Conservation (phyloP, 2,888 invertebrate genomes). For the Cordilura impudica region DNA sequence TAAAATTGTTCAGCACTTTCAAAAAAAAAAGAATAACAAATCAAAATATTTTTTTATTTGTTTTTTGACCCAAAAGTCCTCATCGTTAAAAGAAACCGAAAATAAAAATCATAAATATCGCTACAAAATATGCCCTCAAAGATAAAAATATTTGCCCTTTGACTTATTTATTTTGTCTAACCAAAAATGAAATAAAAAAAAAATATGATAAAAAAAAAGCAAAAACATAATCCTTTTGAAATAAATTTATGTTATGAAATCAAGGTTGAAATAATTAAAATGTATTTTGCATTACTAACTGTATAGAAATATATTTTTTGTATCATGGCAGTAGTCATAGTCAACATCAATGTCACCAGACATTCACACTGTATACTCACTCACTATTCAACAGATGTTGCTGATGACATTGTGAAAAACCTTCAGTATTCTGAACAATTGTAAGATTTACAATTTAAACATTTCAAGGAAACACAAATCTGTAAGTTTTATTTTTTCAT, state of each 20-base stretch:
- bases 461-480: too few relatives aligned
- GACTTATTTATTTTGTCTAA: neutral
- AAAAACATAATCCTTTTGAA: neutral
- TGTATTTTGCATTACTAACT: neutral
- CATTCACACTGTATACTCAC: too few relatives aligned
- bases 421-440: too few relatives aligned
- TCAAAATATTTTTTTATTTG: neutral
- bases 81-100: neutral
- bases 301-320: neutral
- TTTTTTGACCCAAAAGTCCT: neutral
- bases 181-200: neutral
- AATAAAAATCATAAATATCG: neutral
- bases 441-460: neutral
- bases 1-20: neutral
- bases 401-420: constrained; percentile 15
- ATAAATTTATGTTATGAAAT: neutral
- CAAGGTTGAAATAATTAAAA: constrained; percentile 41
- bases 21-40: neutral
- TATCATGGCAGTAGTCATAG: neutral
- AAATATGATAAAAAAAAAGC: neutral
- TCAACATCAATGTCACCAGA: constrained; percentile 18
- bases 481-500: neutral
- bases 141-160: neutral
- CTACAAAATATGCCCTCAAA: neutral
- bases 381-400: constrained; percentile 11